Evolutionary conservation across 2,113 vertebrate species (phyloP).

Genomic region (Microtus pennsylvanicus): DNA sequence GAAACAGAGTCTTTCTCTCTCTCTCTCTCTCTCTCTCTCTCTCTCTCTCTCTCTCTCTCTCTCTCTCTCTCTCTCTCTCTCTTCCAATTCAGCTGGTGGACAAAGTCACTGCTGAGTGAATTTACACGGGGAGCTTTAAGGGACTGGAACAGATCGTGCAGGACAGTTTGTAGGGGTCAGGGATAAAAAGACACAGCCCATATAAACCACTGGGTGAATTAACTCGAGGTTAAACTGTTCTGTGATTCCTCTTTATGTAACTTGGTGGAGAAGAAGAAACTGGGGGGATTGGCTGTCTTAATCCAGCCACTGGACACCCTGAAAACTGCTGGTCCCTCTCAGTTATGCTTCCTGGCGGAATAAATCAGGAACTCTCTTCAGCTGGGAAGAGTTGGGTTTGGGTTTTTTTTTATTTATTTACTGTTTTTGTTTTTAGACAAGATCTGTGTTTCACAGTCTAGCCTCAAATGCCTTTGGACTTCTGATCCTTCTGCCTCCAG

Average conservation of each 20-base stretch:
- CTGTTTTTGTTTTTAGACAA: background rate
- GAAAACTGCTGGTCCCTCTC: background rate
- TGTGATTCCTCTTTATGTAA: background rate
- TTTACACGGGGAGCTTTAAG: background rate
- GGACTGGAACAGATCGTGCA: background rate
- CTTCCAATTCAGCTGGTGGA: background rate
- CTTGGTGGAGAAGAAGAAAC: background rate
- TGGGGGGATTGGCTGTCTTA: background rate
- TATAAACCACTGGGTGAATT: background rate
- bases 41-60: background rate
- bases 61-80: no score
- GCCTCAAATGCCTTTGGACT: background rate
- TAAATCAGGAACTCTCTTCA: background rate
- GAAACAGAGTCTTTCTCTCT: background rate
- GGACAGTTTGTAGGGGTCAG: background rate
- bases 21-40: no score
- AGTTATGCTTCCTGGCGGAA: background rate
- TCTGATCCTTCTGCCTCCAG: background rate
- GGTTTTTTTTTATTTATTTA: background rate
- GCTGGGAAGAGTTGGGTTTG: background rate
- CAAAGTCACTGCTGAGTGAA: background rate
- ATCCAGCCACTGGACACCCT: background rate
- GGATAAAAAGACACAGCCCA: background rate
- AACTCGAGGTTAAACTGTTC: background rate
- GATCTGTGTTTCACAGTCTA: background rate